Conservation (phyloP, 2,888 invertebrate genomes). For the Leptothorax acervorum region DNA sequence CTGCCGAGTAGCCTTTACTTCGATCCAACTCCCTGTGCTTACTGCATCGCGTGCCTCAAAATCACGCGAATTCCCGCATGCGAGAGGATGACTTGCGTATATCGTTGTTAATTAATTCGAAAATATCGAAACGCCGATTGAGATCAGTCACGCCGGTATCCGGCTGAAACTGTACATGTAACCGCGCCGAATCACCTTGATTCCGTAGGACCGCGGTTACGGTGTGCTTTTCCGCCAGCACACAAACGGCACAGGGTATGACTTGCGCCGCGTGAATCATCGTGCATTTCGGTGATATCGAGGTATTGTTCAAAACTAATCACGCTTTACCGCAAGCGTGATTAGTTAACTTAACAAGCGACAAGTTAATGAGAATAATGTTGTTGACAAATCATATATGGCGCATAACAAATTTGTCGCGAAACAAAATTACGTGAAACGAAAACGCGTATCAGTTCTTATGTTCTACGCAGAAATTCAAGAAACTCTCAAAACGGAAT, state of each 20-base stretch:
- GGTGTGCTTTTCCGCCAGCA: neutral
- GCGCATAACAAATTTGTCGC: neutral
- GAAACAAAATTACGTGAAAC: neutral
- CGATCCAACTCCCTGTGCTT: neutral
- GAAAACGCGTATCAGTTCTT: neutral
- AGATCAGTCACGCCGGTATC: neutral
- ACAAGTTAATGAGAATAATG: neutral
- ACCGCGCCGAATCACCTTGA: conserved; percentile 17
- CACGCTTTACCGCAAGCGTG: neutral
- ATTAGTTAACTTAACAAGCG: neutral
- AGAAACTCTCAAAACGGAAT: neutral
- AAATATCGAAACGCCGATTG: conserved; percentile 27
- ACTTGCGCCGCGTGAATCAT: neutral
- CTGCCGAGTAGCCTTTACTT: neutral
- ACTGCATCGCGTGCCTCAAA: neutral
- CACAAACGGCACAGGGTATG: neutral
- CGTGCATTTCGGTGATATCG: neutral
- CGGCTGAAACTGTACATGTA: neutral
- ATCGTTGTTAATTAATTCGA: conserved; percentile 12
- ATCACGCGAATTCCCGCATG: neutral
- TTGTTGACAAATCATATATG: neutral
- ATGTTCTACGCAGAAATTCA: neutral
- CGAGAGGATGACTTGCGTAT: neutral
- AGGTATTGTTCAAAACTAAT: neutral
- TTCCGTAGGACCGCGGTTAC: neutral